Evolutionary conservation across 2,797 vertebrate genomes (phyloP).

Genomic region (Graptemys geographica): DNA sequence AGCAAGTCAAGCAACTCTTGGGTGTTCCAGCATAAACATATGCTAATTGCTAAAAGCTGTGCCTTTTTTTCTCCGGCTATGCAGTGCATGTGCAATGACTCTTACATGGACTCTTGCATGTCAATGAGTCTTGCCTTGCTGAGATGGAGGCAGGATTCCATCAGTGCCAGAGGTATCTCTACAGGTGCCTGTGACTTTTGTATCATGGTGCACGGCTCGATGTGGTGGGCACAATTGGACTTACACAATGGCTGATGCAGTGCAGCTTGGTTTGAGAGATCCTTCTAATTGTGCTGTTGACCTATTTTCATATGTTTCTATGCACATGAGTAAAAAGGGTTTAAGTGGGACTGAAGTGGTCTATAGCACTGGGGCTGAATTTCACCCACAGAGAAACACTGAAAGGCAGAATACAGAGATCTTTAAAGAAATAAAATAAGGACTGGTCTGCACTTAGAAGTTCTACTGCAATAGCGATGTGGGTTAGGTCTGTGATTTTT

Average conservation of each 20-base stretch:
- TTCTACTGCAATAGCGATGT: not conserved
- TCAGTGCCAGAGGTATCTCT: not conserved
- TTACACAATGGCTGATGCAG: not conserved
- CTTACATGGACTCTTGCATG: not conserved
- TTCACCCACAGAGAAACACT: not conserved
- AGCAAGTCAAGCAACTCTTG: not conserved
- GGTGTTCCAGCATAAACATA: not conserved
- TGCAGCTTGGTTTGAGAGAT: fast-evolving
- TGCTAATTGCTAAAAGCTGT: no score
- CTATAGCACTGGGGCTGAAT: not conserved
- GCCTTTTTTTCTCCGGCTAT: not conserved
- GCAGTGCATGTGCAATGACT: not conserved
- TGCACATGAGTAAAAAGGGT: not conserved
- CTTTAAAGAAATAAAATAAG: not conserved
- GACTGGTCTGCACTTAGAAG: not conserved
- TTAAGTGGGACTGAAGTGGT: fast-evolving
- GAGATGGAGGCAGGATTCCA: not conserved
- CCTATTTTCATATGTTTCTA: slow-evolving; percentile 45
- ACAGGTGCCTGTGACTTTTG: no score
- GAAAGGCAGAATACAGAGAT: no score
- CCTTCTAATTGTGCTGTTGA: not conserved
- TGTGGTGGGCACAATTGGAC: not conserved
- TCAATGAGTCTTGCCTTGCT: not conserved
- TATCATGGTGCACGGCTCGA: no score
- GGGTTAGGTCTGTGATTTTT: not conserved